Evolutionary conservation across 2,113 vertebrate species (phyloP).

Genomic region (Sylvicapra grimmia): DNA sequence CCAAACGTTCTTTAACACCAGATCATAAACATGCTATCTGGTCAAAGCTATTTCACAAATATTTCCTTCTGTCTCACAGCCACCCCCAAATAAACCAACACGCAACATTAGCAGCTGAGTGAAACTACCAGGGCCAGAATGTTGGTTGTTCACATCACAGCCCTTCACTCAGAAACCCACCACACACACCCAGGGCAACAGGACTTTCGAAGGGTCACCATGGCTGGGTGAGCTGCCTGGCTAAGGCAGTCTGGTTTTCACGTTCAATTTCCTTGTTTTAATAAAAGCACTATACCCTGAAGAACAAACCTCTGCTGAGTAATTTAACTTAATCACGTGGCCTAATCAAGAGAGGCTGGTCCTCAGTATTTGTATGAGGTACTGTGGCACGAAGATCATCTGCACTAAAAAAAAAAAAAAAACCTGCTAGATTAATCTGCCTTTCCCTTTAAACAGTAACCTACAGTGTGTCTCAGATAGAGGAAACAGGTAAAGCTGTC

Average conservation of each 20-base stretch:
- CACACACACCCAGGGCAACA: background rate
- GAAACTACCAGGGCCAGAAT: background rate
- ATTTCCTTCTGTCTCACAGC: background rate
- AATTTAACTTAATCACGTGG: background rate
- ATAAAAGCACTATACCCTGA: background rate
- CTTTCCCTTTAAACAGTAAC: background rate
- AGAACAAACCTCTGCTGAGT: background rate
- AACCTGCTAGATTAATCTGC: background rate
- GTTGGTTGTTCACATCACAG: rapidly evolving
- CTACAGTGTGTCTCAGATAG: background rate
- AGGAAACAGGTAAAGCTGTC: background rate
- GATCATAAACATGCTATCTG: background rate
- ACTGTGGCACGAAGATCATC: background rate
- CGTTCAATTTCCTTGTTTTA: conserved; percentile 29
- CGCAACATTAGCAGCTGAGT: background rate
- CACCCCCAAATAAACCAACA: background rate
- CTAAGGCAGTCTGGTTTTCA: background rate
- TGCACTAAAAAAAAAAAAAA: background rate
- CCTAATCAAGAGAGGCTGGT: background rate
- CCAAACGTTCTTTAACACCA: background rate
- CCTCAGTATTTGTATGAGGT: no score
- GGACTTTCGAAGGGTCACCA: background rate
- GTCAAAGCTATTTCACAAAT: background rate
- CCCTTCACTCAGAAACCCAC: background rate
- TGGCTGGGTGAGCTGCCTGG: background rate